Evolutionary conservation across 2,888 invertebrate species (phyloP), one percentile per base, ranked within the genome.

Genomic region (Halocaridina rubra): DNA sequence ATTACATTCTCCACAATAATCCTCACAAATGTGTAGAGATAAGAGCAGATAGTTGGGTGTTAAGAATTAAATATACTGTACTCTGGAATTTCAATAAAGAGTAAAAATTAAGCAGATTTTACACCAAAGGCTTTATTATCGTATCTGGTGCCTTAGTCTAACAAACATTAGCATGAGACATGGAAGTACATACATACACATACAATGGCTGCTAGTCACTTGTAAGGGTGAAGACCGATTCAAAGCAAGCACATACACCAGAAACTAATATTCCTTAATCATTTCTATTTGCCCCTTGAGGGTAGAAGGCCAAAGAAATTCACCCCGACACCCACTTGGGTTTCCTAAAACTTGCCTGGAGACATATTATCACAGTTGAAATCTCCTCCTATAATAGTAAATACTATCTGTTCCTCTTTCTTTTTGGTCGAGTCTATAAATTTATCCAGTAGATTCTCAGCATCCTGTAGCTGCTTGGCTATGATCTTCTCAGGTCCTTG

Each of bases 361-460:
- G 81, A 81, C 10, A 81, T 76, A 19, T 81, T 81, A 32, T 81
- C 81, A 8, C 19, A 33, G 46, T 81, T 81, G 27, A 81, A 81
- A 22, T 81, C 81, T 13, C 81, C 85, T 0, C 76, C 79, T 0
- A 80, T 10, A 3, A 80, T 57, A 10, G 71, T 19, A 16, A 80
- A 80, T n/a, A 80, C 29, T 30, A 80, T 16, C n/a, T 32, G 5
- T 33, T 80, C 79, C 10, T n/a, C 33, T 7, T 57, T 22, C 5
- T 53, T 1, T 30, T 57, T 29, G 57, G n/a, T n/a, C n/a, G n/a
- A n/a, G n/a, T n/a, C n/a, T n/a, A n/a, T n/a, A n/a, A n/a, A n/a
- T n/a, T n/a, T n/a, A n/a, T n/a, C n/a, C n/a, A n/a, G n/a, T n/a
- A n/a, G n/a, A n/a, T n/a, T n/a, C n/a, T n/a, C n/a, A n/a, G n/a